Base-by-base conservation (phyloP, 2,113 vertebrate genomes). In the Condylura cristata region DNA sequence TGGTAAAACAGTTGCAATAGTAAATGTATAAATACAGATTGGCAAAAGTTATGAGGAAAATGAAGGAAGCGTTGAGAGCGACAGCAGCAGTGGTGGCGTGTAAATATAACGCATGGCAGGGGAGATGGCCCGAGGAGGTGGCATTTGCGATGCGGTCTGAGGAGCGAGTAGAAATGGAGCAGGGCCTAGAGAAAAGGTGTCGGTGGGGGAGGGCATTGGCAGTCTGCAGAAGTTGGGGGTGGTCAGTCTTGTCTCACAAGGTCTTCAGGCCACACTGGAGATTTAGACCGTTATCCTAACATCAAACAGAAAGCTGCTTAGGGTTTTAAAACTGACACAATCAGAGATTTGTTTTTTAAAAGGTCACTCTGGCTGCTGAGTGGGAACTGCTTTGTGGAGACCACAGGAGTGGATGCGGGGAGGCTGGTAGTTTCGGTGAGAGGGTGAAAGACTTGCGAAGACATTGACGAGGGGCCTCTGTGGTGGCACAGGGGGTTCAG, bases 241-340 rank as follows among this genome's bases (percentile, higher is more conserved):
- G 53, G 44, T 78, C 0, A 0, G 12, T 37, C 78, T 65, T 3
- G 1, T n/a, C 46, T 24, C n/a, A 5, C 18, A 41, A 34, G 48
- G 30, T 75, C n/a, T 65, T 46, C 85, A 74, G 56, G 46, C 26
- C 60, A 12, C 2, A 12, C 34, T 46, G 30, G 37, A 58, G n/a
- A 83, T 46, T 87, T n/a, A 65, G 56, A 34, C 81, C 56, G 93
- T 91, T 61, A 53, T 56, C 75, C 60, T 93, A 26, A 95, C 76
- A n/a, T 90, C 37, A 34, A 5, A 56, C 8, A 37, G 84, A 32
- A 71, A 93, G 46, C 56, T 72, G 70, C 41, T 5, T 2, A 20
- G 66, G 60, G 48, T 53, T 91, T 12, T 80, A 37, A 41, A 80
- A 48, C 63, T 58, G 88, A 68, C 14, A 60, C 10, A 37, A 4